Evolutionary conservation across 2,797 vertebrate species (phyloP).

Genomic region (Brachymystax lenok): DNA sequence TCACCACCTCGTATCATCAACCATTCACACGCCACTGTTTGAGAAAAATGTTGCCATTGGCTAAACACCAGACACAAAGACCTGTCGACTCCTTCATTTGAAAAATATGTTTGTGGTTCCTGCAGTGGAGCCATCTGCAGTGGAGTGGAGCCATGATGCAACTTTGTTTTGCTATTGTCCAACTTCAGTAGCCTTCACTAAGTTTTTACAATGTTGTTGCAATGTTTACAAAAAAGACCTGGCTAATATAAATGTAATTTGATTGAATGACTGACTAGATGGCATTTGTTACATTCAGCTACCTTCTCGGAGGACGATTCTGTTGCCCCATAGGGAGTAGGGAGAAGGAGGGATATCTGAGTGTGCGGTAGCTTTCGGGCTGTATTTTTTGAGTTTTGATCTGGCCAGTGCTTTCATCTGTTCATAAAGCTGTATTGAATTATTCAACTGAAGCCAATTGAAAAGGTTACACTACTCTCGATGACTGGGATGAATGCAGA

Average conservation of each 20-base stretch:
- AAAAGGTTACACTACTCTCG: no score
- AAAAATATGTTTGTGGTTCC: conserved; percentile 27
- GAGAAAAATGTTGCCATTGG: conserved; percentile 36
- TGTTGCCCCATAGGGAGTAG: neutral
- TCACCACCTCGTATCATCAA: conserved; percentile 34
- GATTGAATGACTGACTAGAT: neutral
- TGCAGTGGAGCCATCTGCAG: conserved; percentile 14
- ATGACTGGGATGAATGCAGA: no score
- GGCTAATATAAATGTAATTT: neutral
- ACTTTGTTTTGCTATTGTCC: neutral
- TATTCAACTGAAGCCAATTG: no score
- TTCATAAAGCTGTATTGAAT: no score
- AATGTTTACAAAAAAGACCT: neutral
- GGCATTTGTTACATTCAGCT: neutral
- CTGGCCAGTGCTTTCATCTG: no score
- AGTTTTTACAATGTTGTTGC: neutral
- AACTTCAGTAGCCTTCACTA: neutral
- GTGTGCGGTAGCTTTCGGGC: neutral
- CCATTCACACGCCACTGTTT: conserved; percentile 49
- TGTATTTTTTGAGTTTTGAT: no score
- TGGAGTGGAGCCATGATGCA: neutral
- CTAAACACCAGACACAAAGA: conserved; percentile 12
- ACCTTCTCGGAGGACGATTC: neutral
- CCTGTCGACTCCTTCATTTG: conserved; percentile 20
- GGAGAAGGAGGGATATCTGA: neutral